A percentile compares a stretch with the other conserved stretches of the same genome.
These are phyloP conservation scores for Hypomesus transpacificus DNA, from an alignment of 2,113 vertebrate species.

Conservation along the genomic window DNA sequence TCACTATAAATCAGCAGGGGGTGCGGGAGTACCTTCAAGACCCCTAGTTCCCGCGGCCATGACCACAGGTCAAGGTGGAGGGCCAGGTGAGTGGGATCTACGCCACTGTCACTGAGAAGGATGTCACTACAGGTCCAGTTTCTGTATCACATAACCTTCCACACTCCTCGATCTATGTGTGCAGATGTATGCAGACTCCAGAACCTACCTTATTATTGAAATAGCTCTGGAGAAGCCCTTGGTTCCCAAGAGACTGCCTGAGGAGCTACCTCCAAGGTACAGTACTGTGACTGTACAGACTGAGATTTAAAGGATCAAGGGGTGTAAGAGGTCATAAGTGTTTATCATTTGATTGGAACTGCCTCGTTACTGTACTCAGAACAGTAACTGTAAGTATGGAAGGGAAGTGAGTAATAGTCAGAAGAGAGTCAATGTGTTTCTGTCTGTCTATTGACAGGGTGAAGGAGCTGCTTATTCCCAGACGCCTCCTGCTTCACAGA, in stretches of 20 bases:
- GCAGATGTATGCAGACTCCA: constrained; percentile 76
- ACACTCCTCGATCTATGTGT: neutral
- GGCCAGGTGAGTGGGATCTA: constrained; percentile 66
- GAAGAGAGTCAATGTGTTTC: neutral
- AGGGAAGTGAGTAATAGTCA: neutral
- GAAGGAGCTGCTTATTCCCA: constrained; percentile 79
- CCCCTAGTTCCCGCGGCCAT: no score
- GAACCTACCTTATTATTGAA: constrained; percentile 86
- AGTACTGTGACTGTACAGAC: neutral
- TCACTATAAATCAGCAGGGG: no score
- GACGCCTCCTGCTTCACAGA: constrained; percentile 56
- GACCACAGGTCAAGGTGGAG: constrained; percentile 52
- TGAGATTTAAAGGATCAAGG: neutral
- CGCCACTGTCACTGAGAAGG: neutral
- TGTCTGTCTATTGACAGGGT: constrained; percentile 65
- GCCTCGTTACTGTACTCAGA: no score
- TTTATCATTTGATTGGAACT: no score
- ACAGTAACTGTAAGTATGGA: neutral
- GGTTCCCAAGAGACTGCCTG: constrained; percentile 76
- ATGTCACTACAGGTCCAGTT: neutral
- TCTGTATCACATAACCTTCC: neutral
- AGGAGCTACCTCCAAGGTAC: constrained; percentile 81
- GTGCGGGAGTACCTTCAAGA: no score
- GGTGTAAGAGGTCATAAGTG: no score
- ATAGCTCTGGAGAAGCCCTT: constrained; percentile 83